These are phyloP conservation scores for Sebastes itinus DNA, from an alignment of 2,797 vertebrate species.

Conservation along the genomic window DNA sequence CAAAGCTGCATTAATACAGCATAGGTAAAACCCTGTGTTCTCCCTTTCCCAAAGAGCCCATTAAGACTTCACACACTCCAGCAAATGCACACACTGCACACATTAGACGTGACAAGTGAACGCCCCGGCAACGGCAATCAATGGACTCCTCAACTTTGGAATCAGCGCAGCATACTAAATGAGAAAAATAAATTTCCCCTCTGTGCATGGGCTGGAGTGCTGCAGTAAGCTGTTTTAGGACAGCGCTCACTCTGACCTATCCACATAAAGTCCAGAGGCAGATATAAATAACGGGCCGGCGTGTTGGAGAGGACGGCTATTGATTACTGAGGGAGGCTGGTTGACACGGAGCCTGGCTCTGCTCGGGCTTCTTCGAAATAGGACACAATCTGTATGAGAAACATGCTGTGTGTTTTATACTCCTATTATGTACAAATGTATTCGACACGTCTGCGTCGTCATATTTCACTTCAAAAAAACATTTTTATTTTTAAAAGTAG, in stretches of 20 bases:
- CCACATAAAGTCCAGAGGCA: constrained; percentile 67
- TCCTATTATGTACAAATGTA: not conserved
- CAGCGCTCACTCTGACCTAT: constrained; percentile 73
- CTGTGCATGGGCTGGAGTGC: constrained; percentile 57
- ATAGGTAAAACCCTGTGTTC: constrained; percentile 6
- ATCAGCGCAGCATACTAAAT: constrained; percentile 75
- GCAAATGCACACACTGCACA: constrained; percentile 38
- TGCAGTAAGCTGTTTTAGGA: constrained; percentile 79
- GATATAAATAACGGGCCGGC: constrained; percentile 73
- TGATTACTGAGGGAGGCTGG: constrained; percentile 68
- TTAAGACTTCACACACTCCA: constrained; percentile 49
- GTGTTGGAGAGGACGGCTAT: constrained; percentile 72
- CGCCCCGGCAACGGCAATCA: constrained; percentile 63
- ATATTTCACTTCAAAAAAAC: not conserved
- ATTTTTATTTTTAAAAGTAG: too few species aligned
- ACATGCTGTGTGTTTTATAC: not conserved
- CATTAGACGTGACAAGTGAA: constrained; percentile 51
- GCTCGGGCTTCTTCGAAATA: constrained; percentile 50
- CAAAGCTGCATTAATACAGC: constrained; percentile 11
- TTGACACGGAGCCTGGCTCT: constrained; percentile 54
- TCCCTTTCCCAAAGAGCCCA: constrained; percentile 40
- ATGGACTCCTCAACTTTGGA: constrained; percentile 71
- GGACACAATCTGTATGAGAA: not conserved
- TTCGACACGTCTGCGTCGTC: not conserved
- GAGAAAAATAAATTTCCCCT: constrained; percentile 74